Percentiles rank a stretch among this genome's conserved stretches.
These are phyloP conservation scores for Archivesica marissinica DNA, from an alignment of 1,140 invertebrate species.

Conservation along the genomic window DNA sequence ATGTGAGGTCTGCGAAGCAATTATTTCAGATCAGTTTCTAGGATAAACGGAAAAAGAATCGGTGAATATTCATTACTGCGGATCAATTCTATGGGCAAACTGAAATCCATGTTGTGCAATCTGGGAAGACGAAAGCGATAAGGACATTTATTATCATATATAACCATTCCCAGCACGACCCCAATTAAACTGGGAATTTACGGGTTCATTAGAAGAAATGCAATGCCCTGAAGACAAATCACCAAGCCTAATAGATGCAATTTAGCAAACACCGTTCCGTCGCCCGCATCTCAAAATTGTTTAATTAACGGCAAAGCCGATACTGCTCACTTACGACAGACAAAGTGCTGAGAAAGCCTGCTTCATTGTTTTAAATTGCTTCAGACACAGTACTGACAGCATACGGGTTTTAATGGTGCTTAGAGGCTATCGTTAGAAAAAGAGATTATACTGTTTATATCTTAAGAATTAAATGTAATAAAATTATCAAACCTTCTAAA, in stretches of 20 bases:
- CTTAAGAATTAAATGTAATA: neutral
- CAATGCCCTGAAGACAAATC: slow-evolving; percentile 27
- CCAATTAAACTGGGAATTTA: slow-evolving; percentile 25
- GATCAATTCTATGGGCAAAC: neutral
- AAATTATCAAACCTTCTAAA: neutral
- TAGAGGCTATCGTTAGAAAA: neutral
- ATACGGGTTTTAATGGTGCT: neutral
- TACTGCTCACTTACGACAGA: neutral
- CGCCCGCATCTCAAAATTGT: slow-evolving; percentile 20
- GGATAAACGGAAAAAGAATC: neutral
- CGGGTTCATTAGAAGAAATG: slow-evolving; percentile 26
- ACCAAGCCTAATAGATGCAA: slow-evolving; percentile 17
- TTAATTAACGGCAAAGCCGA: slow-evolving; percentile 23
- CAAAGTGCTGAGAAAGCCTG: slow-evolving; percentile 14
- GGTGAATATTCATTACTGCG: slow-evolving; percentile 12
- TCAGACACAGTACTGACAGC: neutral
- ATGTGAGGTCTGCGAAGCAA: neutral
- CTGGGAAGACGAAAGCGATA: neutral
- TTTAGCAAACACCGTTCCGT: slow-evolving; percentile 24
- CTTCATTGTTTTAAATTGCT: slow-evolving; percentile 28
- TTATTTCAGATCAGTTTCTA: neutral
- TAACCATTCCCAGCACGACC: slow-evolving; percentile 30
- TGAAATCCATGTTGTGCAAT: neutral
- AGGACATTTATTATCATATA: slow-evolving; percentile 29
- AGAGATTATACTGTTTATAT: neutral